A percentile compares a stretch with the other conserved stretches of the same genome.
Conservation (phyloP, 2,888 invertebrate genomes). For the Cerastis rubricosa region DNA sequence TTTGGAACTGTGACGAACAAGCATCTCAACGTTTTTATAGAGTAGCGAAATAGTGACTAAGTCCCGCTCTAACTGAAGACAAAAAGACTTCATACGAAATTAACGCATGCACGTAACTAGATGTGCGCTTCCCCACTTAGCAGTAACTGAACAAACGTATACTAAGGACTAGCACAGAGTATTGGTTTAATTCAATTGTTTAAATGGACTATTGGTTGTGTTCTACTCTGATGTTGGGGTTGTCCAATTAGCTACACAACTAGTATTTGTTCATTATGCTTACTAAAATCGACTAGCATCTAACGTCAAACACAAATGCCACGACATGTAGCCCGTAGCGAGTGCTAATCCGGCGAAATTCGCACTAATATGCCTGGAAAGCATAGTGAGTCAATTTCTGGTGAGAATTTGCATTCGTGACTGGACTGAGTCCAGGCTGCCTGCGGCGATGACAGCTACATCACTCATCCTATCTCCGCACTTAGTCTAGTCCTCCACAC, state of each 20-base stretch:
- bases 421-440: constrained; percentile 81
- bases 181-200: constrained; percentile 26
- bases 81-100: not conserved
- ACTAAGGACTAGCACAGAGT: constrained; percentile 3
- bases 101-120: not conserved
- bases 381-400: constrained; percentile 78
- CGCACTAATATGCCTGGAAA: constrained; percentile 79
- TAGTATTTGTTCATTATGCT: constrained; percentile 40
- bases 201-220: constrained; percentile 13
- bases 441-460: constrained; percentile 81
- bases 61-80: not conserved
- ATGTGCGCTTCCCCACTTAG: not conserved
- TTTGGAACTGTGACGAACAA: not conserved
- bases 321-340: constrained; percentile 59
- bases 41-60: not conserved
- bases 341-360: constrained; percentile 72
- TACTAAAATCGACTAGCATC: constrained; percentile 32
- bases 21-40: not conserved
- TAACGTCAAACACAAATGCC: constrained; percentile 47
- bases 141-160: not conserved
- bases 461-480: constrained; percentile 72
- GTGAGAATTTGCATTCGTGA: constrained; percentile 85
- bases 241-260: constrained; percentile 30
- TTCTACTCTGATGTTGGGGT: constrained; percentile 4
- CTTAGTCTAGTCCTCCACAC: constrained; percentile 45